phyloP scores from a whole-genome alignment of 1,140 invertebrate genomes.

The Aphaenogaster ashmeadi region DNA sequence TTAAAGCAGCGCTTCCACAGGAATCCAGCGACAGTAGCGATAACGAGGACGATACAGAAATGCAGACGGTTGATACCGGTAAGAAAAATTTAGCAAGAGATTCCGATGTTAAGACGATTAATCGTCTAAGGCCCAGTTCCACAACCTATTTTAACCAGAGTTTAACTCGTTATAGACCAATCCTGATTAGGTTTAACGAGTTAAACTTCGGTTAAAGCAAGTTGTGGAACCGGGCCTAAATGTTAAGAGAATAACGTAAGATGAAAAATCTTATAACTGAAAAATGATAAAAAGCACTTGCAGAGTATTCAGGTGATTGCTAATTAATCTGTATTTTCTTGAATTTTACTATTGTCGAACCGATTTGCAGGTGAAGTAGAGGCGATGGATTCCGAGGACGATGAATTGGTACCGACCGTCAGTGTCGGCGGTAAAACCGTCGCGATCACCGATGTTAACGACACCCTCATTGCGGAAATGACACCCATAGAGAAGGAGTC shows the following conservation, averaged over 20 bases:
- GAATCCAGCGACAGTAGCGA: constrained; percentile 93
- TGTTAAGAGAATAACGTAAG: not conserved
- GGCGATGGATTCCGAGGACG: constrained; percentile 94
- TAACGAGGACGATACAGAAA: constrained; percentile 90
- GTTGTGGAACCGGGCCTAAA: too few relatives aligned
- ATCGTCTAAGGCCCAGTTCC: too few relatives aligned
- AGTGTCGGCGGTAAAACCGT: constrained; percentile 93
- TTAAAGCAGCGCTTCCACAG: constrained; percentile 89
- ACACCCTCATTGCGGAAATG: constrained; percentile 96
- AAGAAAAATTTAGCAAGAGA: constrained; percentile 70
- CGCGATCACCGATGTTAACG: constrained; percentile 93
- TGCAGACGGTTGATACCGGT: constrained; percentile 87
- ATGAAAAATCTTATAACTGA: not conserved
- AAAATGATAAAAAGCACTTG: not conserved
- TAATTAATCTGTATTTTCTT: constrained; percentile 66
- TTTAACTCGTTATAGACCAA: too few relatives aligned
- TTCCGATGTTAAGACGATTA: not conserved
- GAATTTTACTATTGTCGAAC: constrained; percentile 8
- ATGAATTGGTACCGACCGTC: constrained; percentile 94
- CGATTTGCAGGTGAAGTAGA: constrained; percentile 90
- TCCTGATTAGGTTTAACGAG: too few relatives aligned
- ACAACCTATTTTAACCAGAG: too few relatives aligned
- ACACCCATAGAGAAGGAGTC: constrained; percentile 96
- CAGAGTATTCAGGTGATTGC: constrained; percentile 2
- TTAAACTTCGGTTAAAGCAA: too few relatives aligned